Evolutionary conservation across 92 coral and sea anemone genomes (phyloP).

Genomic region (Blastomussa wellsi): DNA sequence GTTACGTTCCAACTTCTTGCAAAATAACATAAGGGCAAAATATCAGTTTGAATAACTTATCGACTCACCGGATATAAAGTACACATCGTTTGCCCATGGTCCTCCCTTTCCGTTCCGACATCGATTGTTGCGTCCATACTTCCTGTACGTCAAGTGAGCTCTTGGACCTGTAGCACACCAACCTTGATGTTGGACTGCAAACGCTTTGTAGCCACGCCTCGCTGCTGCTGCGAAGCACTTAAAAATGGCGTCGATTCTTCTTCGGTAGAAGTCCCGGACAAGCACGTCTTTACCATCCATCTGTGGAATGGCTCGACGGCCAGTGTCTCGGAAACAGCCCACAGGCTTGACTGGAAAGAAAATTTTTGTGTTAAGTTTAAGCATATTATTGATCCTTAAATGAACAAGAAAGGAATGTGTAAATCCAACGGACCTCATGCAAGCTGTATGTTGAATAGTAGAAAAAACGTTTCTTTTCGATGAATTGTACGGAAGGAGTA

Average conservation of each 20-base stretch:
- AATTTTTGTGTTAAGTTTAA: background rate
- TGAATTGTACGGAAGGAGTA: background rate
- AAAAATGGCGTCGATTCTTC: slow-evolving; percentile 35
- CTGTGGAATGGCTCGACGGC: slow-evolving; percentile 42
- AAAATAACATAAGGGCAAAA: background rate
- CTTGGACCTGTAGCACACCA: slow-evolving; percentile 57
- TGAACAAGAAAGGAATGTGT: background rate
- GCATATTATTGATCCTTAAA: background rate
- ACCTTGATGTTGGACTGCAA: slow-evolving; percentile 60
- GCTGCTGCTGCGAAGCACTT: slow-evolving; percentile 20
- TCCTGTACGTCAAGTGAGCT: slow-evolving; percentile 64
- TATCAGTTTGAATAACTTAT: background rate
- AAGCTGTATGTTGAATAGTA: too few species aligned
- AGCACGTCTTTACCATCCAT: slow-evolving; percentile 35
- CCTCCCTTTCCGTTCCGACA: slow-evolving; percentile 68
- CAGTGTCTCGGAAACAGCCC: slow-evolving; percentile 35
- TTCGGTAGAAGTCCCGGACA: slow-evolving; percentile 26
- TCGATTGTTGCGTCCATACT: slow-evolving; percentile 54
- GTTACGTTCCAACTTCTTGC: background rate
- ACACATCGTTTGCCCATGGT: slow-evolving; percentile 64
- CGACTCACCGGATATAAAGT: slow-evolving; percentile 39
- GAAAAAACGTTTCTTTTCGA: background rate
- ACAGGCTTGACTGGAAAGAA: slow-evolving; percentile 8
- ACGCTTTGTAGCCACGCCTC: slow-evolving; percentile 33
- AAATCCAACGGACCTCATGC: background rate